Evolutionary conservation across 2,888 invertebrate species (phyloP).

Genomic region (Drosophila sordidula): DNA sequence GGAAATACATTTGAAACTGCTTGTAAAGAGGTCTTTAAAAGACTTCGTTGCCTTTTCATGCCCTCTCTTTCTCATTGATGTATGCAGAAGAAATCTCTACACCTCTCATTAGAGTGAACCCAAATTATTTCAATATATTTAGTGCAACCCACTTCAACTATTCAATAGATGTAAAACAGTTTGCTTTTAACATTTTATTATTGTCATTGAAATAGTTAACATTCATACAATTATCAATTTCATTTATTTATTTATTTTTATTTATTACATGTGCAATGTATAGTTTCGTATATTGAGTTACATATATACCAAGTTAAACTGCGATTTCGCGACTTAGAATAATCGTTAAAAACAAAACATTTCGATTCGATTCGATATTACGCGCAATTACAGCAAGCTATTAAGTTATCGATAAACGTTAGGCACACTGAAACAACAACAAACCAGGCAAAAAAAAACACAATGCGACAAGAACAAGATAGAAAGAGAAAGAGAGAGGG

Average conservation of each 20-base stretch:
- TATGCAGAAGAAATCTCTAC: too few relatives aligned
- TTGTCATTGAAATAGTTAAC: conserved; percentile 84
- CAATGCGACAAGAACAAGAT: neutral
- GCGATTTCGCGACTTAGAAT: conserved; percentile 27
- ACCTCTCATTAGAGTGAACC: too few relatives aligned
- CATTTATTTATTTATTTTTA: conserved; percentile 50
- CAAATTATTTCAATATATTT: too few relatives aligned
- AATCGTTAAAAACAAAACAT: conserved; percentile 12
- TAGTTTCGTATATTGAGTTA: conserved; percentile 40
- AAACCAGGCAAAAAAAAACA: conserved; percentile 18
- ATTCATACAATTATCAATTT: conserved; percentile 77
- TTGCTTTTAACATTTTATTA: conserved; percentile 79
- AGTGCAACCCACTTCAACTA: too few relatives aligned
- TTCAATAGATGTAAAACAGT: neutral
- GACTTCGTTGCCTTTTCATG: neutral
- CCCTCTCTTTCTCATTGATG: neutral
- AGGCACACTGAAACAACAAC: conserved; percentile 27
- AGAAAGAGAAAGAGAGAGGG: conserved; percentile 1
- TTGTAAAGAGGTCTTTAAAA: neutral
- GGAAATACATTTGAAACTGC: too few relatives aligned
- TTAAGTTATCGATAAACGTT: conserved; percentile 29
- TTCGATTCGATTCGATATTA: conserved; percentile 16
- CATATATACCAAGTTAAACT: conserved; percentile 40
- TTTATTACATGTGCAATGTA: conserved; percentile 49
- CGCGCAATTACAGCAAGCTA: conserved; percentile 20